Conservation (phyloP, 1,140 invertebrate genomes). For the Sminthurides bifidus region DNA sequence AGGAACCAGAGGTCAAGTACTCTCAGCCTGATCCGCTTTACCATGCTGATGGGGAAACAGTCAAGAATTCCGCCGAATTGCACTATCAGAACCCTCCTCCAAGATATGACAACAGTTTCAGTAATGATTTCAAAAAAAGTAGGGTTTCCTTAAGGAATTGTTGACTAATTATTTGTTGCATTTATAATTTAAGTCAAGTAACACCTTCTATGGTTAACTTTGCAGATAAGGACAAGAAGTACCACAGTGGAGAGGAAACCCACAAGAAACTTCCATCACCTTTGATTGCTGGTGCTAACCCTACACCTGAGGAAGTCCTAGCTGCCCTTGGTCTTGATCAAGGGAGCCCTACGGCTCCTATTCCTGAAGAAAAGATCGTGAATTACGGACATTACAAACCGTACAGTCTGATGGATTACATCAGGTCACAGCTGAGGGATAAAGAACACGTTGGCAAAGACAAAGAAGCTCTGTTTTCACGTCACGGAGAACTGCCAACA, state of each 20-base stretch:
- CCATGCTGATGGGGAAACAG: constrained; percentile 21
- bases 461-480: constrained; percentile 42
- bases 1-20: constrained; percentile 2
- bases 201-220: neutral
- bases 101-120: constrained; percentile 18
- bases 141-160: too few species aligned
- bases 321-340: constrained; percentile 17
- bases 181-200: too few species aligned
- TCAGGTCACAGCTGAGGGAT: constrained; percentile 6
- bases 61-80: constrained; percentile 1
- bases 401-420: constrained; percentile 16
- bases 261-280: neutral
- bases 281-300: too few species aligned
- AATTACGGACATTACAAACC: constrained; percentile 8
- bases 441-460: constrained; percentile 16
- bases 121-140: constrained; percentile 13
- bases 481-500: neutral
- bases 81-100: constrained; percentile 1
- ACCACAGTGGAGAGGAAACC: neutral
- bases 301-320: constrained; percentile 19
- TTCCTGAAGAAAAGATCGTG: constrained; percentile 3
- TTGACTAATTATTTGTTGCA: too few species aligned
- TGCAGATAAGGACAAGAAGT: neutral
- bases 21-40: constrained; percentile 28
- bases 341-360: constrained; percentile 6